Conservation (phyloP, 2,888 invertebrate species). For the Amblyjoppa fuscipennis region DNA sequence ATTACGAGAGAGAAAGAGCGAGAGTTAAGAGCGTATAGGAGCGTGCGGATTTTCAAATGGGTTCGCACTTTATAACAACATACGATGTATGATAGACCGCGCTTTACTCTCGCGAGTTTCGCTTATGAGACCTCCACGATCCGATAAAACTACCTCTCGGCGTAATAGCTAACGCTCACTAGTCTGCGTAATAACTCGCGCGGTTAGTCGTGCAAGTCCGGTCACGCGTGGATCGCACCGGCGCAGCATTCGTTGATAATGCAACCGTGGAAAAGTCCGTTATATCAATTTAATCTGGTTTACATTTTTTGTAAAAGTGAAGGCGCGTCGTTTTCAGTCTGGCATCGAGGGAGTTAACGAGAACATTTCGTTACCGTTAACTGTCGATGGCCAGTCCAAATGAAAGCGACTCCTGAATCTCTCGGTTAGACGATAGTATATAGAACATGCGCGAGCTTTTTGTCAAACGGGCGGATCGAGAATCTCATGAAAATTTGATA, state of each 20-base stretch:
- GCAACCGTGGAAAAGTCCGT: constrained; percentile 35
- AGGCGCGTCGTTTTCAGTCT: constrained; percentile 43
- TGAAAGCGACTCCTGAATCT: not conserved
- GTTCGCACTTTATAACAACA: constrained; percentile 62
- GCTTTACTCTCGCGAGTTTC: constrained; percentile 50
- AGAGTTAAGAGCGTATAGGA: constrained; percentile 53
- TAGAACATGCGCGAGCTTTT: not conserved
- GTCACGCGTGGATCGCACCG: constrained; percentile 50
- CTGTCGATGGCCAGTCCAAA: not conserved
- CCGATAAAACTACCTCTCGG: constrained; percentile 55
- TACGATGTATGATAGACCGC: constrained; percentile 39
- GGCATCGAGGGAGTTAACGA: not conserved
- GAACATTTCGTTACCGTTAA: constrained; percentile 23
- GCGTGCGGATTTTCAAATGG: constrained; percentile 55
- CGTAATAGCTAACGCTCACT: constrained; percentile 26
- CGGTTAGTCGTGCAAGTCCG: constrained; percentile 55
- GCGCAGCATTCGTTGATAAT: constrained; percentile 14
- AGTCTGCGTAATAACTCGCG: constrained; percentile 53
- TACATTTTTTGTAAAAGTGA: constrained; percentile 55
- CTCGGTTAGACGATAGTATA: not conserved
- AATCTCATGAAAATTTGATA: no score
- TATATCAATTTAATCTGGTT: constrained; percentile 60
- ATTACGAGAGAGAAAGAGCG: constrained; percentile 60
- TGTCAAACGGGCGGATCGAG: no score
- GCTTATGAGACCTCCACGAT: constrained; percentile 54